Evolutionary conservation across 2,888 invertebrate genomes (phyloP), one percentile per base, ranked within the genome.

Genomic region (Pyrochroa serraticornis): DNA sequence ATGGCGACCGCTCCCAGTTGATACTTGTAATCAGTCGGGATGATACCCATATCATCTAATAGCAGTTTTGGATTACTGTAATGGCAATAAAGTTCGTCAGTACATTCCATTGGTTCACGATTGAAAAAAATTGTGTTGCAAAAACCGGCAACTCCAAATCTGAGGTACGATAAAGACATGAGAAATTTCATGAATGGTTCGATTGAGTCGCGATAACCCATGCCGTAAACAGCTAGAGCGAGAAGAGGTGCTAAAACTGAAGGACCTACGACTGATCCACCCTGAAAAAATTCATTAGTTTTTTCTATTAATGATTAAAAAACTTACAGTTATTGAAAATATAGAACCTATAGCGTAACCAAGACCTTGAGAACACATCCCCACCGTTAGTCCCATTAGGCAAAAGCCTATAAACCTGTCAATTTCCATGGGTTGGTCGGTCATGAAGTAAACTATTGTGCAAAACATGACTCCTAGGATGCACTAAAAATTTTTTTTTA

Each of bases 321-420:
- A 62, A 79, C 83, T 81, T 74, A 86, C 86, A 45, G 84, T 83
- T 53, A 82, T 82, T 68, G 77, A 85, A 59, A 84, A 85, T 0
- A 82, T 76, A 8, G 85, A 81, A 0, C 91, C 91, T 14, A 92
- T 86, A 0, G 87, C 81, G 2, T 90, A 79, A 0, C 91, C 92
- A 0, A 90, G 80, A 0, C 90, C 89, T 79, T 92, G 91, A 1
- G 91, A 89, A 50, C 88, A 87, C 3, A 90, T 71, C 0, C 84
- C 86, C 0, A 86, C 82, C 49, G 87, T 77, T 0, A 88, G 74
- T 0, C 85, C 84, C 57, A 85, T 79, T n/a, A 82, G 58, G 0
- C 82, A 51, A 68, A 89, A 90, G 75, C 83, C 81, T 5, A 81
- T 59, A 68, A 86, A 86, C 32, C 91, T 80, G 8, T 83, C 71